phyloP scores from a whole-genome alignment of 2,797 vertebrate genomes.

The Margarornis squamiger region DNA sequence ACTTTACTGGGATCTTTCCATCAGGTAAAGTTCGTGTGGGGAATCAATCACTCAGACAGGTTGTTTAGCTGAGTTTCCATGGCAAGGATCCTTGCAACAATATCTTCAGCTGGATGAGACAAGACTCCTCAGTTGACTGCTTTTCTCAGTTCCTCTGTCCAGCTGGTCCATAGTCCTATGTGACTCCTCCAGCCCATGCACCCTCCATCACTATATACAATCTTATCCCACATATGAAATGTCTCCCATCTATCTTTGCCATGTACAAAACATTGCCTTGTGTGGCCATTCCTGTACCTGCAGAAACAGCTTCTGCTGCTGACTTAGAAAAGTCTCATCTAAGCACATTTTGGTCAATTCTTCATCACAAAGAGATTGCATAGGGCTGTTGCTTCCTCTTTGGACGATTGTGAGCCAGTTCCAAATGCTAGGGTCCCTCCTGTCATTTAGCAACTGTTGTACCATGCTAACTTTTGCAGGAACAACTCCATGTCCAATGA shows the following conservation, averaged over 20 bases:
- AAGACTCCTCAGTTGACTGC: background rate
- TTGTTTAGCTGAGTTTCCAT: background rate
- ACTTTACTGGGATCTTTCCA: background rate
- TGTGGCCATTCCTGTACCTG: background rate
- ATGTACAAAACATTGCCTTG: background rate
- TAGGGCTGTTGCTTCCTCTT: background rate
- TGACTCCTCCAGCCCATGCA: too few relatives aligned
- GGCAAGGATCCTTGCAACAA: fast-evolving
- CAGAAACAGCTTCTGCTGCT: background rate
- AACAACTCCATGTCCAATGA: background rate
- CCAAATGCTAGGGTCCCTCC: fast-evolving
- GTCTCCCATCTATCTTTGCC: background rate
- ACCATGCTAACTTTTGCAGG: background rate
- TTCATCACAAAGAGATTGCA: background rate
- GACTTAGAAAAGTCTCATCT: background rate
- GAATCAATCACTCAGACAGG: background rate
- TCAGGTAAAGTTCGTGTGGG: fast-evolving
- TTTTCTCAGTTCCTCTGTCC: background rate
- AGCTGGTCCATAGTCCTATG: background rate
- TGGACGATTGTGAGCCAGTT: background rate
- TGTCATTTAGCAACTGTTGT: background rate
- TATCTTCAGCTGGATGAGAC: background rate
- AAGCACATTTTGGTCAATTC: background rate
- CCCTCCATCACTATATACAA: background rate
- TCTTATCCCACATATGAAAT: background rate